These are phyloP conservation scores for Todiramphus saurophagus DNA, from an alignment of 2,113 vertebrate genomes.

Conservation along the genomic window DNA sequence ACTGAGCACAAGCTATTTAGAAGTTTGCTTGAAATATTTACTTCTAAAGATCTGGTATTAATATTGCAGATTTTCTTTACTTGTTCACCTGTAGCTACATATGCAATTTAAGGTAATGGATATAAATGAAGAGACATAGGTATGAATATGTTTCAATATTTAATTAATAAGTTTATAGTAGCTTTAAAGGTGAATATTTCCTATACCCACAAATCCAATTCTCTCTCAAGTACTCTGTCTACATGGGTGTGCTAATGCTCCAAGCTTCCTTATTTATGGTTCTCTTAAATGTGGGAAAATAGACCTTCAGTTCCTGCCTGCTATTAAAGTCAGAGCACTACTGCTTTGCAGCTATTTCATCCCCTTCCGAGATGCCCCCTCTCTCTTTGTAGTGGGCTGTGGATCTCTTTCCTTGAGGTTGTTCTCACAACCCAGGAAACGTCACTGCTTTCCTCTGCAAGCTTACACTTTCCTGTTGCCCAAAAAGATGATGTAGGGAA, in stretches of 20 bases:
- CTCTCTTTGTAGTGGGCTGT: not conserved
- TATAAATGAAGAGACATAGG: not conserved
- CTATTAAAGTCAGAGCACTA: not conserved
- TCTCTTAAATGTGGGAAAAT: not conserved
- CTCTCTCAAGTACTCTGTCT: not conserved
- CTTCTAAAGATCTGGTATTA: not conserved
- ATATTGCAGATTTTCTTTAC: not conserved
- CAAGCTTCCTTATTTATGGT: not conserved
- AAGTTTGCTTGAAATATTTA: not conserved
- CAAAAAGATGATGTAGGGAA: not conserved
- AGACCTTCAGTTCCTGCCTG: not conserved
- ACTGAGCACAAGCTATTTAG: not conserved
- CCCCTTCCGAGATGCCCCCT: not conserved
- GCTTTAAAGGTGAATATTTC: not conserved
- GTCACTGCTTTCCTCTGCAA: not conserved
- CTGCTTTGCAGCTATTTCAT: not conserved
- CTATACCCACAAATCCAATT: not conserved
- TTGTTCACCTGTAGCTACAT: not conserved
- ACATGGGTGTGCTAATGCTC: not conserved
- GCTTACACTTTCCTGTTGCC: not conserved
- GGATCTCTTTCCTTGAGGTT: not conserved
- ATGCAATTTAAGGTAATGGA: not conserved
- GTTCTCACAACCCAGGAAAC: not conserved
- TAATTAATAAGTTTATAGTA: not conserved
- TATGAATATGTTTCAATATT: accelerated